These are phyloP conservation scores for Rhinoraja longicauda DNA, from an alignment of 2,797 vertebrate species.

Conservation along the genomic window DNA sequence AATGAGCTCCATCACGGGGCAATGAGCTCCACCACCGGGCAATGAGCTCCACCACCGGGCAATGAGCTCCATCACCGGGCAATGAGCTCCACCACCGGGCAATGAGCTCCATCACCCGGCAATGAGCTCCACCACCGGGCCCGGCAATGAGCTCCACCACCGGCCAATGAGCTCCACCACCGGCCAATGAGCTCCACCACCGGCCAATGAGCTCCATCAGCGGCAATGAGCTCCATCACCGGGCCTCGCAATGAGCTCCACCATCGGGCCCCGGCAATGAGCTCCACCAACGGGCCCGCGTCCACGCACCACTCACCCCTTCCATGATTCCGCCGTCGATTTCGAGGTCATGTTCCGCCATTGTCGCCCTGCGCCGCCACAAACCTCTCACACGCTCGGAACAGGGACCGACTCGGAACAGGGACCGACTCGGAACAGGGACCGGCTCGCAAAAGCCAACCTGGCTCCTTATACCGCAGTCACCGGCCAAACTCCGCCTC, in stretches of 20 bases:
- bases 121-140: neutral
- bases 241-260: neutral
- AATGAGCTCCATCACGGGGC: no score
- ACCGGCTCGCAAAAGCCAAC: neutral
- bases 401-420: neutral
- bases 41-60: neutral
- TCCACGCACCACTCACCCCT: slow-evolving; percentile 66
- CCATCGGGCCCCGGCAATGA: no score
- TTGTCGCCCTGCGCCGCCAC: neutral
- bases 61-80: no score
- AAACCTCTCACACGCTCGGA: neutral
- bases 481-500: neutral
- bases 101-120: no score
- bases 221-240: neutral
- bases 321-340: slow-evolving; percentile 91
- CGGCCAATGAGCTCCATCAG: no score
- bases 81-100: neutral
- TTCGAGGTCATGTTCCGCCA: slow-evolving; percentile 48
- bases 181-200: neutral
- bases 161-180: neutral
- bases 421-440: neutral
- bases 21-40: neutral
- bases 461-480: neutral
- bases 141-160: no score
- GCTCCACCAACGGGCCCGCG: no score